Percentiles rank a stretch among this genome's conserved stretches.
Evolutionary conservation across 2,888 invertebrate genomes (phyloP).

Genomic region (Pecten maximus): DNA sequence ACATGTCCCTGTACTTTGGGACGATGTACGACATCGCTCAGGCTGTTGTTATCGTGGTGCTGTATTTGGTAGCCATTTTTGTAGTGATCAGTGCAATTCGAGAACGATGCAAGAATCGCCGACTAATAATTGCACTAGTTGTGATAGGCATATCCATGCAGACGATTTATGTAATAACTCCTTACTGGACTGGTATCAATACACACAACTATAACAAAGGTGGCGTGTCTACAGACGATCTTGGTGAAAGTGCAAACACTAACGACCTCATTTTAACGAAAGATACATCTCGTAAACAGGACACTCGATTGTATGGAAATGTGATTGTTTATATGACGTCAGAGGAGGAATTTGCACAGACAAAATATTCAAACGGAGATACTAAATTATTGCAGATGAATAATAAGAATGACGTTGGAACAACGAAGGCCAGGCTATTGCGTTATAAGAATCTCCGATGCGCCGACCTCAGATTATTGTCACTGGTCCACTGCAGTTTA

Average conservation of each 20-base stretch:
- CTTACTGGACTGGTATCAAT: not conserved
- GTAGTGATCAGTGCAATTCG: not conserved
- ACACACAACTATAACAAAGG: not conserved
- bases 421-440: not conserved
- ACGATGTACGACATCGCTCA: not conserved
- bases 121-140: not conserved
- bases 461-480: not conserved
- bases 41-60: not conserved
- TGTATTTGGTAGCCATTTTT: not conserved
- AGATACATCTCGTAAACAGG: not conserved
- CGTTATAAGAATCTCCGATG: not conserved
- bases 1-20: not conserved
- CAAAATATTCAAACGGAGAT: not conserved
- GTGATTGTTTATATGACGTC: not conserved
- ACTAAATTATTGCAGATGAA: not conserved
- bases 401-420: not conserved
- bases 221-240: not conserved
- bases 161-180: not conserved
- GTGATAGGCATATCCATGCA: not conserved
- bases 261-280: not conserved
- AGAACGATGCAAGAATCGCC: not conserved
- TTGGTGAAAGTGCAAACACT: not conserved
- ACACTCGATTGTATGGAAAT: not conserved
- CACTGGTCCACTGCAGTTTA: not conserved
- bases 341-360: not conserved